Base-by-base conservation (phyloP, 2,797 vertebrate genomes). In the Pangasius djambal region DNA sequence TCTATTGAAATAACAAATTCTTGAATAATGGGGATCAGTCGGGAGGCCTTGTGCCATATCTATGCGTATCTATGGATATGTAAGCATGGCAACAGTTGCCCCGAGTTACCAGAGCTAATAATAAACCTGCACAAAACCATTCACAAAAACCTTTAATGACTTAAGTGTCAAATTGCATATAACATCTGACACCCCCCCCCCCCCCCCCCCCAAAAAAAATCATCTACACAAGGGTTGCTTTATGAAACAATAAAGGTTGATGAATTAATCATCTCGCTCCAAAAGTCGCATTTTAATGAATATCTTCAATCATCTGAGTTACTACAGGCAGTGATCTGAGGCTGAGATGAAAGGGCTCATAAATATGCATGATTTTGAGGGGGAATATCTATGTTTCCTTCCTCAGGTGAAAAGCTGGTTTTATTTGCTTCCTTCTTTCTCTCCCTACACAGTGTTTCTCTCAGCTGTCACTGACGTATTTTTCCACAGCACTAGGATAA, bases 21-120 rank as follows among this genome's bases (percentile, higher is more conserved):
- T 61, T 44, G 85, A 86, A 63, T 63, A 86, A 77, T 77, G 22
- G 25, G 37, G 12, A 40, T 86, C 70, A n/a, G 57, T 88, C 5
- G 4, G 20, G 0, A 63, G 25, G 22, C 28, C 44, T 12, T 93
- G 90, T 86, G 92, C 83, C 92, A 91, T 84, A 92, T 93, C 92
- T 93, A 88, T 90, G 90, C 90, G 85, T 96, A 95, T 96, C 95
- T 96, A 93, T 95, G 95, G 95, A 95, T 97, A 95, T 96, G 94
- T 92, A 94, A 91, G 93, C 96, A 95, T 93, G 95, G 96, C 95
- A 97, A 97, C 97, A 94, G 96, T 96, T 97, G 96, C 97, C 96
- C 88, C 88, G 93, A 96, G 96, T 94, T 96, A 95, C 96, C 94
- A 95, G 95, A 95, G 96, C 97, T 97, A 97, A 96, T 95, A 97